Conservation (phyloP, 2,113 vertebrate genomes). For the Austrofundulus limnaeus region DNA sequence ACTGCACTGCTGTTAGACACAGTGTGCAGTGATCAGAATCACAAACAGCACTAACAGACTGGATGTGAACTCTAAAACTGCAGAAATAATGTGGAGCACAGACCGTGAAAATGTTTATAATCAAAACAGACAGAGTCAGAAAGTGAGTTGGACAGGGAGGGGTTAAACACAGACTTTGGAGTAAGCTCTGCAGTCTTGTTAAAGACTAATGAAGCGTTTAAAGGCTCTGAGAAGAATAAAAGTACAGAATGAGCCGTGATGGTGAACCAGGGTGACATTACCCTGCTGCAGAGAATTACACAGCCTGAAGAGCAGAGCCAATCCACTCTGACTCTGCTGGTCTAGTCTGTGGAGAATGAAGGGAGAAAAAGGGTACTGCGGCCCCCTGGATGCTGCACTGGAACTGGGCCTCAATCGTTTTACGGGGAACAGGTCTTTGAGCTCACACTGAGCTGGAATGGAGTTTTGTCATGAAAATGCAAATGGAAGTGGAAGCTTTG, state of each 20-base stretch:
- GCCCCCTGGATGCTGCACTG: slow-evolving; percentile 46
- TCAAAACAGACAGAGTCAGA: background rate
- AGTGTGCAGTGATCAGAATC: slow-evolving; percentile 73
- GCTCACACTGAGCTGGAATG: slow-evolving; percentile 55
- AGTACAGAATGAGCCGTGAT: slow-evolving; percentile 65
- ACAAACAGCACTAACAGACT: slow-evolving; percentile 55
- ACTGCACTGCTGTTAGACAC: slow-evolving; percentile 53
- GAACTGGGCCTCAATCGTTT: slow-evolving; percentile 69
- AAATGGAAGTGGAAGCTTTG: slow-evolving; percentile 53
- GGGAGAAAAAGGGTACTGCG: slow-evolving; percentile 24
- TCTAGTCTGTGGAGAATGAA: slow-evolving; percentile 36
- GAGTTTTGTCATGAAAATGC: slow-evolving; percentile 62
- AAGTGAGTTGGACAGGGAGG: slow-evolving; percentile 11
- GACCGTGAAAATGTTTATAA: slow-evolving; percentile 4
- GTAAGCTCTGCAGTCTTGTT: slow-evolving; percentile 63
- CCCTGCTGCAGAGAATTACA: slow-evolving; percentile 71
- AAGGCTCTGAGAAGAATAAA: slow-evolving; percentile 58
- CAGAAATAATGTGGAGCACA: background rate
- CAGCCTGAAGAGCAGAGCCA: slow-evolving; percentile 63
- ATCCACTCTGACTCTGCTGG: slow-evolving; percentile 46
- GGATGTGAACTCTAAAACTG: slow-evolving; percentile 17
- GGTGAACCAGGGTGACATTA: slow-evolving; percentile 72
- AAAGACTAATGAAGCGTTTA: slow-evolving; percentile 75
- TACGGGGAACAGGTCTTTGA: slow-evolving; percentile 51
- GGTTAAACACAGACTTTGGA: slow-evolving; percentile 49